Evolutionary conservation across 2,888 invertebrate species (phyloP), one percentile per base, ranked within the genome.

Genomic region (Aphrophora alni): DNA sequence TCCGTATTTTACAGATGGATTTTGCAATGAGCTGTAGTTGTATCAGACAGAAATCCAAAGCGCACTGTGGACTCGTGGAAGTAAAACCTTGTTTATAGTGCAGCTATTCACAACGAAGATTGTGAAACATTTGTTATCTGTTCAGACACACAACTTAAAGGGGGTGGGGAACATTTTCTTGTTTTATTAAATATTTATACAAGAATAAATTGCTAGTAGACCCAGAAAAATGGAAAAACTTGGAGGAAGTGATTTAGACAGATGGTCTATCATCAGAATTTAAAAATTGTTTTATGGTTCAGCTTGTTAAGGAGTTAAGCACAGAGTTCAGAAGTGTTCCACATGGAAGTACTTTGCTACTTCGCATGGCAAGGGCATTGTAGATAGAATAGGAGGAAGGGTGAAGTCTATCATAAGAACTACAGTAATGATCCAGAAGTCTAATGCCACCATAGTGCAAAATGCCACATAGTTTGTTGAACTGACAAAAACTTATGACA

Each of bases 301-400:
- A 71, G 17, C 26, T 71, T n/a, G 5, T n/a, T 25, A n/a, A 71
- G 26, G 24, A 71, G 25, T 25, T 71, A 12, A 71, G 71, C 26
- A 4, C 25, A 4, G 24, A 71, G 71, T 71, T 71, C 21, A 71
- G 71, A 71, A 26, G 21, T 3, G 10, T 24, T 71, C 21, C 24
- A 26, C 26, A 71, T 71, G 71, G 71, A 71, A 71, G 26, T 71
- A 71, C 5, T 71, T 71, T 71, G 71, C 71, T 71, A 71, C 71
- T 12, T 71, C 71, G 3, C 75, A 75, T 75, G 75, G 51, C 10
- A 75, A 75, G 75, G 75, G 51, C 24, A 75, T 75, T 14, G 75
- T 75, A 5, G 75, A 75, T 38, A 51, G 44, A 3, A 4, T 75
- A 75, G 44, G 38, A 38, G 38, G 75, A 17, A 51, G 75, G 26